phyloP scores from a whole-genome alignment of 2,888 invertebrate species.

The Cantharis rustica region DNA sequence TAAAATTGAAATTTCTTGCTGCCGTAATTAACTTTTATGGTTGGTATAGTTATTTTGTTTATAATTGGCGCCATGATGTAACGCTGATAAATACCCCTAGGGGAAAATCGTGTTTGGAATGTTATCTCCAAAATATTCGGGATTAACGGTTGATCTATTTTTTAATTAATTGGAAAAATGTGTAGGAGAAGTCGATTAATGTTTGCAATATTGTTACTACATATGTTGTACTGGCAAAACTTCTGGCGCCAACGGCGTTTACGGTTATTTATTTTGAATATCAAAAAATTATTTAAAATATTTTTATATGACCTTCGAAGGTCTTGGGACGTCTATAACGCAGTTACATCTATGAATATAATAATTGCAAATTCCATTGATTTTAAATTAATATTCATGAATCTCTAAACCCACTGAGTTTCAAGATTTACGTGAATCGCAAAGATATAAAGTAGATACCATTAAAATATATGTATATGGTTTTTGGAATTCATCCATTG shows the following conservation, averaged over 20 bases:
- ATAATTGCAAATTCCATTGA: not conserved
- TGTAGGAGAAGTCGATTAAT: constrained; percentile 1
- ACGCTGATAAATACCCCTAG: constrained; percentile 10
- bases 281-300: not conserved
- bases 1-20: not conserved
- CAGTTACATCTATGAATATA: not conserved
- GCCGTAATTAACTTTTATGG: not conserved
- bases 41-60: constrained; percentile 7
- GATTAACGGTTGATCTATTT: constrained; percentile 29
- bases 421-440: not conserved
- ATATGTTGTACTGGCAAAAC: not conserved
- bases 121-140: constrained; percentile 8
- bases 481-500: not conserved
- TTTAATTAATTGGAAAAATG: constrained; percentile 1
- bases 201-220: not conserved
- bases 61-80: constrained; percentile 24
- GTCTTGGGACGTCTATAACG: not conserved
- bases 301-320: not conserved
- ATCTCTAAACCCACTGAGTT: not conserved
- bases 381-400: not conserved
- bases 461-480: not conserved
- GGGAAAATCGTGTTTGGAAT: constrained; percentile 15
- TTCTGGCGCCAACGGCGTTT: not conserved
- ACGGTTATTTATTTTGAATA: not conserved
- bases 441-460: not conserved